Conservation (phyloP, 2,888 invertebrate genomes). For the Hyalella azteca region DNA sequence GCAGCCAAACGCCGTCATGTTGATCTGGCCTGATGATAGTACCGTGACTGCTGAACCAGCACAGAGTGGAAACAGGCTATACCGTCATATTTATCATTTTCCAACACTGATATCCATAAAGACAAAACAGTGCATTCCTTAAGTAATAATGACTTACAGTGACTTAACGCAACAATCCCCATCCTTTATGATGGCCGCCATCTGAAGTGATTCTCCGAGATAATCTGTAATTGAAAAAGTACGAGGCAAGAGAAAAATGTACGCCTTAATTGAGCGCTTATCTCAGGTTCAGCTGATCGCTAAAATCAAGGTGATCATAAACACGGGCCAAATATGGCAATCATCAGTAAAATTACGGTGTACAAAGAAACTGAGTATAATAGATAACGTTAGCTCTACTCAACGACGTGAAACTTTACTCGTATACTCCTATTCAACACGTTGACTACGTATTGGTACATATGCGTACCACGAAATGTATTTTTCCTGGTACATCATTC, state of each 20-base stretch:
- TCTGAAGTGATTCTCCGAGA: not conserved
- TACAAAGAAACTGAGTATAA: not conserved
- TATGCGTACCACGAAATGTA: too few species aligned
- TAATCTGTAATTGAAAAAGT: not conserved
- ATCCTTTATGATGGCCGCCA: too few species aligned
- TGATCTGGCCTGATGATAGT: not conserved
- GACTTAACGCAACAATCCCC: too few species aligned
- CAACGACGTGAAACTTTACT: not conserved
- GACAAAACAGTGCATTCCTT: too few species aligned
- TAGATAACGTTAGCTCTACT: not conserved
- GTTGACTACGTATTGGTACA: too few species aligned
- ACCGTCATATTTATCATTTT: too few species aligned
- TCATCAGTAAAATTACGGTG: not conserved
- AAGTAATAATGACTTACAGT: too few species aligned
- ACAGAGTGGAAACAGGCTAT: not conserved
- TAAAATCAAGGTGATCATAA: constrained; percentile 25
- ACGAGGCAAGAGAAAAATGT: not conserved
- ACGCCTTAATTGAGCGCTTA: too few species aligned
- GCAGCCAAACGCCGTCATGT: not conserved
- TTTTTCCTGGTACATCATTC: too few species aligned
- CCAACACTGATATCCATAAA: too few species aligned
- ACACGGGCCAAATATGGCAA: constrained; percentile 22
- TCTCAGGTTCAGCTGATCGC: not conserved
- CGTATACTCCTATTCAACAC: too few species aligned
- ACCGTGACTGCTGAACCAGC: not conserved